Evolutionary conservation across 2,888 invertebrate species (phyloP).

Genomic region (Caenorhabditis becei): DNA sequence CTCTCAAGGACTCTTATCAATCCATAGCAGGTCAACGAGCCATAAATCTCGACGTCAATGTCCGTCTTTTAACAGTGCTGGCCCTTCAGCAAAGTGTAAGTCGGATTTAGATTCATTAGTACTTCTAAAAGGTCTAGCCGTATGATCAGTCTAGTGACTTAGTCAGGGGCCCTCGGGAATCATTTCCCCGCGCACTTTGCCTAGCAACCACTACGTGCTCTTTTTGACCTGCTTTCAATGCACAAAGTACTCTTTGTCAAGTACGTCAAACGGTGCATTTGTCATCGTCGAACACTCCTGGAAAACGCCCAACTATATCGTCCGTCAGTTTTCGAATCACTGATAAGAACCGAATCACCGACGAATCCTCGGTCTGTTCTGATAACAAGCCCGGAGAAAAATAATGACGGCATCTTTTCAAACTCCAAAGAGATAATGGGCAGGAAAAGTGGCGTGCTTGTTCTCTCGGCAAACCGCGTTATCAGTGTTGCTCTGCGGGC

Average conservation of each 20-base stretch:
- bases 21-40: slow-evolving; percentile 71
- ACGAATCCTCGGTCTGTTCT: slow-evolving; percentile 3
- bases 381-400: slow-evolving; percentile 9
- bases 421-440: background rate
- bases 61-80: slow-evolving; percentile 70
- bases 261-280: slow-evolving; percentile 37
- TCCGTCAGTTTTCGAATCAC: slow-evolving; percentile 9
- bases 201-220: slow-evolving; percentile 35
- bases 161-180: background rate
- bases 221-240: slow-evolving; percentile 30
- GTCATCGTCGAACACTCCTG: slow-evolving; percentile 48
- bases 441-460: slow-evolving; percentile 42
- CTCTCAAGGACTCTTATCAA: slow-evolving; percentile 63
- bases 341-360: slow-evolving; percentile 27
- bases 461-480: background rate
- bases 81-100: slow-evolving; percentile 73
- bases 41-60: slow-evolving; percentile 72
- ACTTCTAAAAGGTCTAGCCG: too few species aligned
- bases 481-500: background rate
- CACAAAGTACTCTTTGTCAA: slow-evolving; percentile 22
- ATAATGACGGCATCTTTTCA: slow-evolving; percentile 46
- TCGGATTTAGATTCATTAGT: background rate
- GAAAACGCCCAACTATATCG: slow-evolving; percentile 25
- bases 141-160: background rate
- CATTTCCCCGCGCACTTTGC: background rate